Conservation (phyloP, 2,888 invertebrate species). For the Aricia artaxerxes region DNA sequence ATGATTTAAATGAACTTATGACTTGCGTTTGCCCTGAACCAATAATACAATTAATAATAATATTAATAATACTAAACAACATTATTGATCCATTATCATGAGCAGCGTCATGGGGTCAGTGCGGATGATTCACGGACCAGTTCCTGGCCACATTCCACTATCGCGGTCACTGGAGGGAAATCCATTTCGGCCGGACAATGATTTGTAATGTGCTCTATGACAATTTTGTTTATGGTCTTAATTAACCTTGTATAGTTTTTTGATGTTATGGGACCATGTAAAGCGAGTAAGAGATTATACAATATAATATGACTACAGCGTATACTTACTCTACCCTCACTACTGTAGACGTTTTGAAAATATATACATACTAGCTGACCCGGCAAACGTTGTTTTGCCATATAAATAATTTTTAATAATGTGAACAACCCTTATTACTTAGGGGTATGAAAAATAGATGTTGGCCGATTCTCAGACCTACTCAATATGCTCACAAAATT, state of each 20-base stretch:
- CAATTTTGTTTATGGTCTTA: background rate
- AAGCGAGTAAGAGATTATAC: background rate
- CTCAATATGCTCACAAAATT: no score
- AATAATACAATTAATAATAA: background rate
- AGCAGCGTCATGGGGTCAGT: conserved; percentile 1
- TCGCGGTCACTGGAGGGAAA: background rate
- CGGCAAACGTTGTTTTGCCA: no score
- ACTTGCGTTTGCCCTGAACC: background rate
- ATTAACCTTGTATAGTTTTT: background rate
- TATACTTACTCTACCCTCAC: no score
- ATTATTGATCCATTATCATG: background rate
- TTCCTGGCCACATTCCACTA: conserved; percentile 4
- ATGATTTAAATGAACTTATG: no score
- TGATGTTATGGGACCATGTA: background rate
- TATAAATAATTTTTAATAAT: no score
- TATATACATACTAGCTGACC: no score
- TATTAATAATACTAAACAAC: background rate
- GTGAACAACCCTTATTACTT: no score
- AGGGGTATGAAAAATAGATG: no score
- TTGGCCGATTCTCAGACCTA: no score
- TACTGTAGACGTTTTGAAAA: no score
- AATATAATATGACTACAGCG: no score
- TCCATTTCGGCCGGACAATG: background rate
- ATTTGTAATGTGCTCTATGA: background rate
- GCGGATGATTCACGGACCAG: background rate